Conservation (phyloP, 2,888 invertebrate genomes). For the Caenorhabditis becei region DNA sequence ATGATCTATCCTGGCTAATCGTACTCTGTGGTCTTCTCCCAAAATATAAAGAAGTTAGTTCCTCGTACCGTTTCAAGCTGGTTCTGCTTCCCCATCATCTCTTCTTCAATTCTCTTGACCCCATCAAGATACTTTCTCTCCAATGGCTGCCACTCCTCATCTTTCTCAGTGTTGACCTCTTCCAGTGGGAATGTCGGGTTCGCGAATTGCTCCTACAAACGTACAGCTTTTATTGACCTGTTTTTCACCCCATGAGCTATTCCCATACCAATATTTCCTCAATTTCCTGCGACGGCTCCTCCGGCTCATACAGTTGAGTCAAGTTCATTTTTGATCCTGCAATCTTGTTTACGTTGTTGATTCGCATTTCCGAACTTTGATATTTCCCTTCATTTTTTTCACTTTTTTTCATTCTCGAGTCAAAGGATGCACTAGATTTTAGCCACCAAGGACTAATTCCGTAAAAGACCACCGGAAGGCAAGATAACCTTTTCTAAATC, state of each 20-base stretch:
- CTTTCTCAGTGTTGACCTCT: slow-evolving; percentile 55
- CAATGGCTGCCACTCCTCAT: slow-evolving; percentile 60
- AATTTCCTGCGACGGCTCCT: slow-evolving; percentile 56
- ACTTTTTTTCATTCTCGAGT: too few species aligned
- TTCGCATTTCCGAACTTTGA: slow-evolving; percentile 10
- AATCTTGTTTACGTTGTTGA: slow-evolving; percentile 5
- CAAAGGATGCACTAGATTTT: slow-evolving; percentile 3
- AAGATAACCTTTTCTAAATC: slow-evolving; percentile 29
- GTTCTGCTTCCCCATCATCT: slow-evolving; percentile 34
- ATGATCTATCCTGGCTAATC: slow-evolving; percentile 18
- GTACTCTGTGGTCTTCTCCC: not conserved
- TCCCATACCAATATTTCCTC: slow-evolving; percentile 51
- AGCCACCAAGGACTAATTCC: slow-evolving; percentile 29
- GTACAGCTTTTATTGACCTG: not conserved
- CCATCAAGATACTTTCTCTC: slow-evolving; percentile 57
- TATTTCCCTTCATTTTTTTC: slow-evolving; percentile 8
- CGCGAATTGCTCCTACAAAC: slow-evolving; percentile 39
- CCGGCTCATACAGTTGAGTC: slow-evolving; percentile 29
- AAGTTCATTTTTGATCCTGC: slow-evolving; percentile 40
- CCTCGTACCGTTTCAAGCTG: slow-evolving; percentile 50
- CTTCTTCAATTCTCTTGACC: slow-evolving; percentile 43
- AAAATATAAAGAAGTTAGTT: not conserved
- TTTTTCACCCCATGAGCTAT: not conserved
- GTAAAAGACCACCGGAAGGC: slow-evolving; percentile 51
- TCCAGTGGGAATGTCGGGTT: slow-evolving; percentile 60